A percentile compares a stretch with the other conserved stretches of the same genome.
These are phyloP conservation scores for Crypturellus undulatus DNA, from an alignment of 2,113 vertebrate genomes.

Conservation along the genomic window DNA sequence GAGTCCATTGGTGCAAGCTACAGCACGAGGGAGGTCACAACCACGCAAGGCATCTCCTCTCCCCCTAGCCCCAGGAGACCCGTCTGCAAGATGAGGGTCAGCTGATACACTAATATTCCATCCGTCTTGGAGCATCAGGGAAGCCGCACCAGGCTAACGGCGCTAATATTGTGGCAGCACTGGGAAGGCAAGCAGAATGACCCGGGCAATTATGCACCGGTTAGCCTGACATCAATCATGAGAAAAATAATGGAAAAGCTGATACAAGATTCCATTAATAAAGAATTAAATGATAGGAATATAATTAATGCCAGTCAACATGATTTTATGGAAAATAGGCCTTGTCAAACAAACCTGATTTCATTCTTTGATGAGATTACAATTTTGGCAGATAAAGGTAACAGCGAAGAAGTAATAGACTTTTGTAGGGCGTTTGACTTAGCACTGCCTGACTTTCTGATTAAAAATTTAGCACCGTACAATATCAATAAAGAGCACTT, in stretches of 20 bases:
- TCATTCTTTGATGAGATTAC: slow-evolving; percentile 56
- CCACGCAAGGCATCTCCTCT: not conserved
- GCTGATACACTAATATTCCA: not conserved
- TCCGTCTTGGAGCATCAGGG: not conserved
- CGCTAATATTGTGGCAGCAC: rapidly evolving
- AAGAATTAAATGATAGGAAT: slow-evolving; percentile 42
- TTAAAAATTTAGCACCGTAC: not conserved
- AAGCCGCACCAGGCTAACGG: not conserved
- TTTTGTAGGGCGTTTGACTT: not conserved
- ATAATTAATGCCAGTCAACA: slow-evolving; percentile 57
- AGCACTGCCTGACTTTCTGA: not conserved
- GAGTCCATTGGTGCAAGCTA: not conserved
- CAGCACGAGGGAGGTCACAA: not conserved
- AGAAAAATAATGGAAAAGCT: slow-evolving; percentile 24
- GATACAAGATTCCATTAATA: slow-evolving; percentile 47
- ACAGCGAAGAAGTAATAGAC: slow-evolving; percentile 21
- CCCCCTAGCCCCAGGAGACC: rapidly evolving
- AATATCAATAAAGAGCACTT: rapidly evolving
- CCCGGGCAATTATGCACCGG: rapidly evolving
- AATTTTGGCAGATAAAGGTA: slow-evolving; percentile 56
- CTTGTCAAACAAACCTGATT: slow-evolving; percentile 66
- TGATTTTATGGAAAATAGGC: slow-evolving; percentile 19
- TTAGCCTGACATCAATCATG: not conserved
- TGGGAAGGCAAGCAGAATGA: rapidly evolving
- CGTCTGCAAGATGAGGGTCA: not conserved